phyloP scores from a whole-genome alignment of 2,797 vertebrate genomes.

The Dermochelys coriacea region DNA sequence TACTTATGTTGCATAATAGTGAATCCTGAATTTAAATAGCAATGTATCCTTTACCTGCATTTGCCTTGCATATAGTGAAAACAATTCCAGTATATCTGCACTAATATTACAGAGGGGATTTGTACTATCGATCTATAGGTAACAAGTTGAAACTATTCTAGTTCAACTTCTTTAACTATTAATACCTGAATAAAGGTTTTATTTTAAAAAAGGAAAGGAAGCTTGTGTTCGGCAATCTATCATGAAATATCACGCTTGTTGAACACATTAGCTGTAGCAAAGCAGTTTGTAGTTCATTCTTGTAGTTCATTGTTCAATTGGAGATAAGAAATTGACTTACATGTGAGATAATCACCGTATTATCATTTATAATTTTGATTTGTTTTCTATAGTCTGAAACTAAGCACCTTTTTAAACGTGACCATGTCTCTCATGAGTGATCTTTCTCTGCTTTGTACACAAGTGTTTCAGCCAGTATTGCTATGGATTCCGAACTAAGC shows the following conservation, averaged over 20 bases:
- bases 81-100: constrained; percentile 24
- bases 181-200: background rate
- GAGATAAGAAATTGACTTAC: background rate
- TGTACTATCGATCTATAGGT: background rate
- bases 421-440: constrained; percentile 9
- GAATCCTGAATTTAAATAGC: constrained; percentile 56
- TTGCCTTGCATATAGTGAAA: constrained; percentile 48
- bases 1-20: constrained; percentile 38
- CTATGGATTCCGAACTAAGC: constrained; percentile 28
- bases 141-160: background rate
- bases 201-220: background rate
- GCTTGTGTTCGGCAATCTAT: background rate
- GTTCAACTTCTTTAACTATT: background rate
- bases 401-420: constrained; percentile 47
- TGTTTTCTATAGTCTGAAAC: background rate
- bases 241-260: background rate
- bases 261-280: constrained; percentile 42
- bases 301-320: background rate
- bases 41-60: constrained; percentile 64
- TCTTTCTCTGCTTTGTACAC: background rate
- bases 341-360: constrained; percentile 7
- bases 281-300: background rate
- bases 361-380: background rate
- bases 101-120: background rate
- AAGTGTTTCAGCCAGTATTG: constrained; percentile 5